A percentile compares a stretch with the other conserved stretches of the same genome.
phyloP scores from a whole-genome alignment of 2,113 vertebrate species.

The Scomber colias region DNA sequence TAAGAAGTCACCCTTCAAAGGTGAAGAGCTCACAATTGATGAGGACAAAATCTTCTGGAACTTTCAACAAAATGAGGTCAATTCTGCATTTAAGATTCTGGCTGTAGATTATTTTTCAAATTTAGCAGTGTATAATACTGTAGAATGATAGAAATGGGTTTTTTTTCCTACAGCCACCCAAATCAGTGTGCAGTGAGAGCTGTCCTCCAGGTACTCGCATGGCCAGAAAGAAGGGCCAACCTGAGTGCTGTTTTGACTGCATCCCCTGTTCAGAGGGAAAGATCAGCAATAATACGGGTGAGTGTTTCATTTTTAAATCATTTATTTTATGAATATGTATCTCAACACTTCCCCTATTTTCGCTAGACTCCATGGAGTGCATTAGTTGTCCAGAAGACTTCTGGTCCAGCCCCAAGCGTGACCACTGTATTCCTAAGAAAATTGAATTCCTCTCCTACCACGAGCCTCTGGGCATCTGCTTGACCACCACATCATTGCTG shows the following conservation, averaged over 20 bases:
- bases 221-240: constrained; percentile 80
- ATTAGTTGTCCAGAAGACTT: constrained; percentile 23
- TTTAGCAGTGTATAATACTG: neutral
- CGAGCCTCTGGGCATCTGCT: too few species aligned
- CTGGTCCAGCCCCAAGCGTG: too few species aligned
- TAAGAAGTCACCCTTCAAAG: constrained; percentile 51
- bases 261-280: constrained; percentile 84
- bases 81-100: neutral
- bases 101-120: too few species aligned
- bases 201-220: constrained; percentile 82
- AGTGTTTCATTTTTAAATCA: neutral
- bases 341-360: neutral
- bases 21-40: constrained; percentile 69
- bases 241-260: constrained; percentile 86
- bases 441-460: too few species aligned
- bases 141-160: neutral
- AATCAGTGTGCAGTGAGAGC: constrained; percentile 82
- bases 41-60: constrained; percentile 77
- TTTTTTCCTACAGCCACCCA: constrained; percentile 68
- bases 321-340: neutral
- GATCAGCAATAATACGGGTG: constrained; percentile 80
- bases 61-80: constrained; percentile 53
- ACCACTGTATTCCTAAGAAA: too few species aligned
- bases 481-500: constrained; percentile 53
- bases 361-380: constrained; percentile 75